These are phyloP conservation scores for Napeogenes sylphis DNA, from an alignment of 2,888 invertebrate species.

Conservation along the genomic window DNA sequence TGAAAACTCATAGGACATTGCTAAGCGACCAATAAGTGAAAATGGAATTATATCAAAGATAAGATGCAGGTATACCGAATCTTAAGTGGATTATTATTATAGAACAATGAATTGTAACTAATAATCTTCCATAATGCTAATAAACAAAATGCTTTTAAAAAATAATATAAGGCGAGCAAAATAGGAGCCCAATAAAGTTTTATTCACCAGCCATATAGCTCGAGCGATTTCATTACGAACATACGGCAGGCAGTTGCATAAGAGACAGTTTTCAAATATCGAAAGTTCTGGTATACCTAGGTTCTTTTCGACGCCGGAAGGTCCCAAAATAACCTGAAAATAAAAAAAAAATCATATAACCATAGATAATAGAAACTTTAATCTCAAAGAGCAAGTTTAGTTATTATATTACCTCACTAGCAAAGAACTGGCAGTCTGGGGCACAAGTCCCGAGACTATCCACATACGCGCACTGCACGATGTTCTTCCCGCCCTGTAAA, in stretches of 20 bases:
- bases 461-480: constrained; percentile 61
- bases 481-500: constrained; percentile 49
- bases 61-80: too few species aligned
- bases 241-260: constrained; percentile 57
- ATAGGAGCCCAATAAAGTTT: neutral
- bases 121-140: too few species aligned
- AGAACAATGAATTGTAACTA: too few species aligned
- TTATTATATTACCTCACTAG: constrained; percentile 51
- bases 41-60: too few species aligned
- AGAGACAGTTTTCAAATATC: constrained; percentile 66
- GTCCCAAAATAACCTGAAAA: constrained; percentile 58
- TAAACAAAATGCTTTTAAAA: too few species aligned
- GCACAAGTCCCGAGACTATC: constrained; percentile 61
- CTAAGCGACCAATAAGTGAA: too few species aligned
- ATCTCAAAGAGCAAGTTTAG: neutral
- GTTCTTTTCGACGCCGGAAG: constrained; percentile 61
- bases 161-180: neutral
- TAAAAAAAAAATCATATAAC: constrained; percentile 4
- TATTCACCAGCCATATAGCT: constrained; percentile 62
- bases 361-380: neutral
- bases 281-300: constrained; percentile 63
- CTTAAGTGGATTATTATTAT: too few species aligned
- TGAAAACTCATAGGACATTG: too few species aligned
- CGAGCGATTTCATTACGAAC: constrained; percentile 62
- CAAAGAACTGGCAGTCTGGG: constrained; percentile 64